Percentiles rank a stretch among this genome's conserved stretches.
Conservation (phyloP, 2,888 invertebrate species). For the Thymelicus sylvestris region DNA sequence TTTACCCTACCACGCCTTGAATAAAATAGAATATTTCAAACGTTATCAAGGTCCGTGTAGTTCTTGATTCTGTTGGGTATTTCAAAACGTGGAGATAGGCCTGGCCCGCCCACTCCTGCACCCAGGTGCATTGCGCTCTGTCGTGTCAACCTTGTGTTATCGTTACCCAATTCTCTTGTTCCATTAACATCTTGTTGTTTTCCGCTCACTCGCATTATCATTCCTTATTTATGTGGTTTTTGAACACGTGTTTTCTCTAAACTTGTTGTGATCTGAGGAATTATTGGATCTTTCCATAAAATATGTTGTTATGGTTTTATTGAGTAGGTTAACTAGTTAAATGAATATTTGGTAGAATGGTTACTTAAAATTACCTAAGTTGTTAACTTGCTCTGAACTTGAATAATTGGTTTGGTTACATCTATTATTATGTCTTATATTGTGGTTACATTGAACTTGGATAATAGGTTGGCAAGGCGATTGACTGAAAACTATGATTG, state of each 20-base stretch:
- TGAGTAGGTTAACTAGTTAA: too few species aligned
- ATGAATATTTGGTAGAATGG: too few species aligned
- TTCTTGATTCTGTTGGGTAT: conserved; percentile 54
- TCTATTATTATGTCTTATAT: too few species aligned
- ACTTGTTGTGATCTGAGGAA: too few species aligned
- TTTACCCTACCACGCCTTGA: not conserved
- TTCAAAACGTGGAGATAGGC: conserved; percentile 67
- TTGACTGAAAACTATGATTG: too few species aligned
- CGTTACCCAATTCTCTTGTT: conserved; percentile 58
- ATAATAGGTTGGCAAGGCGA: too few species aligned
- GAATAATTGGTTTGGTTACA: too few species aligned
- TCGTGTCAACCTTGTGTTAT: conserved; percentile 60
- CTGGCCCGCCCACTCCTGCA: conserved; percentile 72
- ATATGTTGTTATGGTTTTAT: too few species aligned
- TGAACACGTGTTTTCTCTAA: not conserved
- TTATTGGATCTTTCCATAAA: too few species aligned
- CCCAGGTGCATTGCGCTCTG: conserved; percentile 65
- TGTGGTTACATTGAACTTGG: too few species aligned
- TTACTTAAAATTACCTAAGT: too few species aligned
- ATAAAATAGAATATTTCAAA: conserved; percentile 12
- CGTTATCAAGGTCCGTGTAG: conserved; percentile 55
- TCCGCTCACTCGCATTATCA: conserved; percentile 26
- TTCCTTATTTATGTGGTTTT: not conserved
- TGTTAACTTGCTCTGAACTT: too few species aligned
- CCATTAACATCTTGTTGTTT: conserved; percentile 46